Conservation (phyloP, 2,888 invertebrate genomes). For the Synergus umbraculus region DNA sequence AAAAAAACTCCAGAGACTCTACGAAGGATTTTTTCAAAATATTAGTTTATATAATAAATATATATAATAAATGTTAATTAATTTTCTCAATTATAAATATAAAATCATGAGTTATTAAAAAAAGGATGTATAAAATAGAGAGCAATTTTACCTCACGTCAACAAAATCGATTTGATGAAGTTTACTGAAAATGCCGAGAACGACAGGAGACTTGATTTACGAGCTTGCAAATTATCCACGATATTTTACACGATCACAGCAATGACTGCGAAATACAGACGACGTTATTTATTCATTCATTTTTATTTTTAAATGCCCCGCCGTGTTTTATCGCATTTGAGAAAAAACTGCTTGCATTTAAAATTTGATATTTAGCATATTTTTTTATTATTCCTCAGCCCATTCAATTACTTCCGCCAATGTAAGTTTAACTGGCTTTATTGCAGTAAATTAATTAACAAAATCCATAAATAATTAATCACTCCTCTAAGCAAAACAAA, state of each 20-base stretch:
- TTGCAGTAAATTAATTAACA: not conserved
- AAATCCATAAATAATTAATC: not conserved
- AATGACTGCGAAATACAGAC: not conserved
- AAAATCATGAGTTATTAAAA: not conserved
- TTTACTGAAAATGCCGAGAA: not conserved
- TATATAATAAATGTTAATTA: too few relatives aligned
- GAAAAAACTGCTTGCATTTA: not conserved
- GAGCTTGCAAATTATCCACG: conserved; percentile 3
- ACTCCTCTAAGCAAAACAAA: not conserved
- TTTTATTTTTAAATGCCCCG: not conserved
- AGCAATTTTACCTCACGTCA: not conserved
- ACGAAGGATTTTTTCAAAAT: not conserved
- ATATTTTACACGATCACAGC: not conserved
- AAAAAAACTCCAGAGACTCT: not conserved
- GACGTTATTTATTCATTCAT: not conserved
- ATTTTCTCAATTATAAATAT: not conserved
- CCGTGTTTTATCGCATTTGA: not conserved
- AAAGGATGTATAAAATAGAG: not conserved
- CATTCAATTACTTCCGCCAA: not conserved
- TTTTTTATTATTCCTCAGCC: not conserved
- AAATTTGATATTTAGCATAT: not conserved
- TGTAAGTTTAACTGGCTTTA: not conserved
- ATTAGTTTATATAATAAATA: not conserved
- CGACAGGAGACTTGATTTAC: conserved; percentile 2
- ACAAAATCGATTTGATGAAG: not conserved